phyloP scores from a whole-genome alignment of 2,797 vertebrate genomes.

The Notolepis coatsorum region DNA sequence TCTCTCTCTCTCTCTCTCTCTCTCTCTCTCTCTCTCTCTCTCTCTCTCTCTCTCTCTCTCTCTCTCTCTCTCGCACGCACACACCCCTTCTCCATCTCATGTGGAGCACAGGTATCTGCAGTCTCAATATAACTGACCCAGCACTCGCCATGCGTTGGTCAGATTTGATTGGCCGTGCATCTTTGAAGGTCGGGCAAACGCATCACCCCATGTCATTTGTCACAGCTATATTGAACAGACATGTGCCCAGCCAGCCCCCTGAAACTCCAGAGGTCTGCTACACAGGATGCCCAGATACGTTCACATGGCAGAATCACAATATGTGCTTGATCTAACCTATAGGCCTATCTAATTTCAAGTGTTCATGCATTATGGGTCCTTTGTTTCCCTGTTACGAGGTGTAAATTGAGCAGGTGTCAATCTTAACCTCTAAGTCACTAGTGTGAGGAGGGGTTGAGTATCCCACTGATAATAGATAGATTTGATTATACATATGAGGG shows the following conservation, averaged over 20 bases:
- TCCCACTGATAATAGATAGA: background rate
- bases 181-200: slow-evolving; percentile 39
- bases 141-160: slow-evolving; percentile 12
- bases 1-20: slow-evolving; percentile 4
- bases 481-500: background rate
- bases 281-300: background rate
- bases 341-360: slow-evolving; percentile 15
- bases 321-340: no score
- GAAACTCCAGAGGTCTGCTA: slow-evolving; percentile 10
- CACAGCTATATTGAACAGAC: background rate
- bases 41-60: slow-evolving; percentile 15
- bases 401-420: slow-evolving; percentile 10
- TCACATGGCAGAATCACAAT: background rate
- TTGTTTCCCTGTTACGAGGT: slow-evolving; percentile 39
- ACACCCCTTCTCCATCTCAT: background rate
- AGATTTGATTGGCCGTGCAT: slow-evolving; percentile 36
- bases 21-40: slow-evolving; percentile 14
- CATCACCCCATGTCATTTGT: slow-evolving; percentile 6
- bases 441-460: slow-evolving; percentile 12
- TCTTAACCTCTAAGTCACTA: slow-evolving; percentile 16
- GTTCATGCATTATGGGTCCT: slow-evolving; percentile 40
- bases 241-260: slow-evolving; percentile 2
- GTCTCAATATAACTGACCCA: slow-evolving; percentile 53
- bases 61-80: background rate
- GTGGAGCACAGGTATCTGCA: slow-evolving; percentile 75